Conservation (phyloP, 2,113 vertebrate genomes). For the Chascanopsetta lugubris region DNA sequence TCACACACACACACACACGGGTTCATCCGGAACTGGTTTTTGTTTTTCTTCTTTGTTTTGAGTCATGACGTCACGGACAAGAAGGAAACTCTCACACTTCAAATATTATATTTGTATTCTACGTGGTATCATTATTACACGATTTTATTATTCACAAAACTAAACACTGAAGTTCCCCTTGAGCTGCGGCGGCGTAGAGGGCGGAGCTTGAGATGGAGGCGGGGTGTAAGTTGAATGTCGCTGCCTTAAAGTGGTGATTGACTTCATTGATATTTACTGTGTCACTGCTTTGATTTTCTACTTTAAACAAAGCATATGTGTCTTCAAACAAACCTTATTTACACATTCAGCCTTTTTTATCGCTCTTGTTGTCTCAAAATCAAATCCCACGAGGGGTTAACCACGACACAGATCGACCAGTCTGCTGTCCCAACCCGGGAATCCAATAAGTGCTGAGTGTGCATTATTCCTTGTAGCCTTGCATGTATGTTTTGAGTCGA, state of each 20-base stretch:
- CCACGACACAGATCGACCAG: slow-evolving; percentile 63
- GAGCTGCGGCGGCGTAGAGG: slow-evolving; percentile 2
- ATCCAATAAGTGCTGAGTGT: slow-evolving; percentile 61
- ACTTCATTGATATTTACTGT: slow-evolving; percentile 55
- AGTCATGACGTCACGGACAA: background rate
- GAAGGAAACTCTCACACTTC: too few species aligned
- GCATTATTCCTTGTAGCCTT: slow-evolving; percentile 61
- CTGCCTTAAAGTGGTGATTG: slow-evolving; percentile 30
- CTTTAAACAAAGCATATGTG: slow-evolving; percentile 41
- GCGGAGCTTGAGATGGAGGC: slow-evolving; percentile 31
- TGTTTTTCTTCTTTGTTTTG: background rate
- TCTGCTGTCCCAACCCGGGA: slow-evolving; percentile 49
- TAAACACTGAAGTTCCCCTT: slow-evolving; percentile 15
- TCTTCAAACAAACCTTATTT: slow-evolving; percentile 44
- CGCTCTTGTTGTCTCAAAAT: slow-evolving; percentile 76
- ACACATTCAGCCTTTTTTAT: slow-evolving; percentile 59
- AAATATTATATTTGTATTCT: too few species aligned
- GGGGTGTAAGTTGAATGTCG: slow-evolving; percentile 41
- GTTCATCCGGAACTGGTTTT: background rate
- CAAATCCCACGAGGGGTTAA: background rate
- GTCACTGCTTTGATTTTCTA: slow-evolving; percentile 25
- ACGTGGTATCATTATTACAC: too few species aligned
- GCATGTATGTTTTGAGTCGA: slow-evolving; percentile 79
- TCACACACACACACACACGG: background rate
- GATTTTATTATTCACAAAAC: slow-evolving; percentile 8